Evolutionary conservation across 2,113 vertebrate species (phyloP), one percentile per base, ranked within the genome.

Genomic region (Holacanthus passer): DNA sequence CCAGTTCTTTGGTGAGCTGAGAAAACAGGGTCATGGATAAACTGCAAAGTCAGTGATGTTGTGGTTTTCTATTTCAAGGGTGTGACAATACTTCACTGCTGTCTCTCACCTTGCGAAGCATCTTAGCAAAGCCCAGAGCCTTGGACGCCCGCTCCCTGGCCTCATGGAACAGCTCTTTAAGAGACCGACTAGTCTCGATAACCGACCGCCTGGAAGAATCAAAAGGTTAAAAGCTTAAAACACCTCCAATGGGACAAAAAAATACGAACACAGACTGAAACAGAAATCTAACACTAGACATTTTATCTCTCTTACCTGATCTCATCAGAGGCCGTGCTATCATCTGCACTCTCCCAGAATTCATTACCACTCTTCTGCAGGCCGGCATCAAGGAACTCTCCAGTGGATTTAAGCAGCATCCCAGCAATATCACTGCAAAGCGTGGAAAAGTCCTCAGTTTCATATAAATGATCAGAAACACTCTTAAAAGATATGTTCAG

Each of bases 151-250:
- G 94, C 65, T 99, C 98, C 80, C 98, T 95, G 77, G 98, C 98
- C 91, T 99, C 98, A 1, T 99, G 98, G 84, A 99, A 99, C 52
- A 99, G 96, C 77, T 99, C 97, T 91, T 99, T 99, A 27, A 99
- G 96, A 0, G 98, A 97, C 7, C 98, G 95, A 84, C 98, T 99
- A 2, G 97, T 97, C 93, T 99, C 98, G 37, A 99, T 97, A 64
- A 99, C 98, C 0, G 97, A 99, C 9, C 98, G 96, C 94, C 98
- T 99, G 81, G 24, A 86, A 77, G 66, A 56, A 77, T 10, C 81
- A 68, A 68, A 69, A 58, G 7, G 45, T n/a, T 79, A 0, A 63
- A 59, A 37, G 19, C 48, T 73, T 64, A 41, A 73, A 31, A 75
- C 12, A 19, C 5, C 0, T 11, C 45, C 16, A 27, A 14, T 11